These are phyloP conservation scores for Diphyllodes magnificus DNA, from an alignment of 2,113 vertebrate species.

Conservation along the genomic window DNA sequence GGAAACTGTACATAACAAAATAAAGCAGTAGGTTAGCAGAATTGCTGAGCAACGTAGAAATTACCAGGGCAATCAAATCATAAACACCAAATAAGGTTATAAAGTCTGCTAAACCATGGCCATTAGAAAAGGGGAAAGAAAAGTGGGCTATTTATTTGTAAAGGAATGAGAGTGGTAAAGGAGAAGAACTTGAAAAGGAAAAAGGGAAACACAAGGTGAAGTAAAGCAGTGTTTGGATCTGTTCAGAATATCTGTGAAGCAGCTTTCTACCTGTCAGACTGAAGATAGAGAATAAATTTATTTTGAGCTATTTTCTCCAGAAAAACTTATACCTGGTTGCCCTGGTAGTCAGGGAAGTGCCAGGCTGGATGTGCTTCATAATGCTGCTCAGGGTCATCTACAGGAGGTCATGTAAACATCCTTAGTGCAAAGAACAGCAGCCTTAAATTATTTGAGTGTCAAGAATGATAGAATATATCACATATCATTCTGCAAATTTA, in stretches of 20 bases:
- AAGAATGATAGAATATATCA: not conserved
- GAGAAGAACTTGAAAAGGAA: not conserved
- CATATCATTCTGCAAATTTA: not conserved
- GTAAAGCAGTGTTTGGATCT: not conserved
- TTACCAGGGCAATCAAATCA: not conserved
- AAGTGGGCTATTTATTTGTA: not conserved
- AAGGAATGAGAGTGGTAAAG: not conserved
- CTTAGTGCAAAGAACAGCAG: not conserved
- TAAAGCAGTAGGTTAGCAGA: not conserved
- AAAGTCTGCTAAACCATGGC: not conserved
- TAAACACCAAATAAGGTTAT: not conserved
- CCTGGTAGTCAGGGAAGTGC: not conserved
- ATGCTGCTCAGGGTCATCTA: accelerated
- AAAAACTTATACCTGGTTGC: not conserved
- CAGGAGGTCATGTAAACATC: not conserved
- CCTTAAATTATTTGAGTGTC: not conserved
- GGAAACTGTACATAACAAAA: not conserved
- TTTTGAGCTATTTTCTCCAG: not conserved
- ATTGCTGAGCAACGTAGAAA: not conserved
- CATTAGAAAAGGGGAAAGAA: not conserved
- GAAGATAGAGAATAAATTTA: not conserved
- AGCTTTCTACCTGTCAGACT: not conserved
- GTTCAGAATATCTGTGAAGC: not conserved
- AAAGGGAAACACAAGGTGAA: not conserved
- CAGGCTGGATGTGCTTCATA: not conserved